Conservation (phyloP, 2,113 vertebrate species). For the western clawed frog (Xenopus tropicalis) region DNA sequence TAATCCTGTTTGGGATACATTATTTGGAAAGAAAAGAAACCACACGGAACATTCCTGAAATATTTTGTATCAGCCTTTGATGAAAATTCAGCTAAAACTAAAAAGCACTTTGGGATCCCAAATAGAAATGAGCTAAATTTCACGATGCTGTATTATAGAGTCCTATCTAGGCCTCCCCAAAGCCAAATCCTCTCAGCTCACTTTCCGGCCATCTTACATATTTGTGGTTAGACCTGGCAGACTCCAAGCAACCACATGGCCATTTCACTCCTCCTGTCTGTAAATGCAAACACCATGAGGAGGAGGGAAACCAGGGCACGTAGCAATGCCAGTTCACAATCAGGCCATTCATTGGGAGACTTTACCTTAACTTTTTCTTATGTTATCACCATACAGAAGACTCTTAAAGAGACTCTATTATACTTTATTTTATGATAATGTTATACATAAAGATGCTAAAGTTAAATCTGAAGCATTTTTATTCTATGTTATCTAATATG, state of each 20-base stretch:
- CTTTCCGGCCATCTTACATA: constrained; percentile 80
- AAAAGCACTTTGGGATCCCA: too few relatives aligned
- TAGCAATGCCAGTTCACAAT: constrained; percentile 63
- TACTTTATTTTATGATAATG: too few relatives aligned
- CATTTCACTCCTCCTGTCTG: constrained; percentile 62
- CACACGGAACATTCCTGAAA: constrained; percentile 25
- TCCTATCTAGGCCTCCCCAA: not conserved
- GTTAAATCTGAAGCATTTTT: too few relatives aligned
- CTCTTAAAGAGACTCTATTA: too few relatives aligned
- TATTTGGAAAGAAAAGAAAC: constrained; percentile 22
- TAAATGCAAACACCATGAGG: constrained; percentile 59
- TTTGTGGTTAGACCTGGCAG: constrained; percentile 83
- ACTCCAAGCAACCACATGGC: constrained; percentile 66
- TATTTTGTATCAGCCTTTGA: not conserved
- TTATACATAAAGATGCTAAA: too few relatives aligned
- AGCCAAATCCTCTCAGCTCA: constrained; percentile 10
- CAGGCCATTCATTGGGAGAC: constrained; percentile 64
- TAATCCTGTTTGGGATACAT: not conserved
- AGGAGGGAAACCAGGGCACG: constrained; percentile 43
- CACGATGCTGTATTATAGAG: not conserved
- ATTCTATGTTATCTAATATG: too few relatives aligned
- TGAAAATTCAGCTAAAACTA: too few relatives aligned
- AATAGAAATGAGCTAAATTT: too few relatives aligned
- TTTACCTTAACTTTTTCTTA: too few relatives aligned
- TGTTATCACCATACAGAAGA: too few relatives aligned